Conservation (phyloP, 2,113 vertebrate genomes). For the Urocolius indicus region DNA sequence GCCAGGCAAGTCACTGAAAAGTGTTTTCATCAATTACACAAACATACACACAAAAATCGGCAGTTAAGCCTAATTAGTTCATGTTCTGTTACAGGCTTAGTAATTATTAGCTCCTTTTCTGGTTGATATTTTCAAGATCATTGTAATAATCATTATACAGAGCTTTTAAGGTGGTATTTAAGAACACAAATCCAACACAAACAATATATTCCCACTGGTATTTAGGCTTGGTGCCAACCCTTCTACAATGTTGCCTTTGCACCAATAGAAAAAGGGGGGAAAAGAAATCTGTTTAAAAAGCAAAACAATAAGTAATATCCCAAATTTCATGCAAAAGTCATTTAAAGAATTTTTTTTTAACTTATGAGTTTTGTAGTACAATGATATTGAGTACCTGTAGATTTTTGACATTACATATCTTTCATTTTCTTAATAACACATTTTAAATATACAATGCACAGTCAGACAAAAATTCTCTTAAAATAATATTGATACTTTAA, state of each 20-base stretch:
- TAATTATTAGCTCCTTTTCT: slow-evolving; percentile 76
- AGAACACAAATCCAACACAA: slow-evolving; percentile 67
- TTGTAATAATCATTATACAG: slow-evolving; percentile 66
- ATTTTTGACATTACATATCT: not conserved
- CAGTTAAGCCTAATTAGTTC: slow-evolving; percentile 74
- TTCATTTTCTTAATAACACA: not conserved
- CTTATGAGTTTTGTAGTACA: not conserved
- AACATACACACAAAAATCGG: slow-evolving; percentile 60
- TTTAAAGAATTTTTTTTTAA: not conserved
- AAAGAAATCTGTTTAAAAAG: slow-evolving; percentile 20
- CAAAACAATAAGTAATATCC: not conserved
- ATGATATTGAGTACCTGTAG: not conserved
- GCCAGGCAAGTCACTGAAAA: slow-evolving; percentile 48
- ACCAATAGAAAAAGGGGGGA: not conserved
- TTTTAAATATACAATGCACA: not conserved
- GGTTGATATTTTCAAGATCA: slow-evolving; percentile 75
- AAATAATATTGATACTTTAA: not conserved
- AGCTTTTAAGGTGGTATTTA: slow-evolving; percentile 72
- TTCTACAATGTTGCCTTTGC: slow-evolving; percentile 62
- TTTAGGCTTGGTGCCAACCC: slow-evolving; percentile 73
- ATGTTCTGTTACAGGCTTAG: slow-evolving; percentile 37
- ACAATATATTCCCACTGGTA: slow-evolving; percentile 42
- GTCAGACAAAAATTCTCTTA: not conserved
- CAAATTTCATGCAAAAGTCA: not conserved
- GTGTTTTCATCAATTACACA: slow-evolving; percentile 69